A percentile compares a stretch with the other conserved stretches of the same genome.
Evolutionary conservation across 2,113 vertebrate species (phyloP).

Genomic region (Pipra filicauda): DNA sequence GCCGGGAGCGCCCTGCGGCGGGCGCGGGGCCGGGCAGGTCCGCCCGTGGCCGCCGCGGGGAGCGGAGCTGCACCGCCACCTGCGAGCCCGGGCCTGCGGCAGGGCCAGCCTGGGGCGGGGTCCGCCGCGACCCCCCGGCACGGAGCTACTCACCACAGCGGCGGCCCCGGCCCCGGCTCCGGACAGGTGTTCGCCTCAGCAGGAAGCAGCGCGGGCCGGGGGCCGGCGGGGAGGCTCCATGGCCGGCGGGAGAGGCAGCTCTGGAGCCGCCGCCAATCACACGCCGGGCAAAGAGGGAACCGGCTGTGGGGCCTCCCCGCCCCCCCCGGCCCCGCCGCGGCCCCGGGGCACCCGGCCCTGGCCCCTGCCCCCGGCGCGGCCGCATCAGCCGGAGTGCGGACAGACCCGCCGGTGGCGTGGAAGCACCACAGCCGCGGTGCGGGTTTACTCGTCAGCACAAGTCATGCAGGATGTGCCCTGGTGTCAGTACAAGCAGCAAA

Average conservation of each 20-base stretch:
- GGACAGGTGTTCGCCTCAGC: neutral
- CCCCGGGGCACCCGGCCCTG: neutral
- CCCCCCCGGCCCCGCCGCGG: neutral
- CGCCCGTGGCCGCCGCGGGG: neutral
- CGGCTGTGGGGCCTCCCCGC: neutral
- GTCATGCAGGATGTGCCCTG: neutral
- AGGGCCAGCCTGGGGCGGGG: neutral
- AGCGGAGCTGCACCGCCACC: neutral
- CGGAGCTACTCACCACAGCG: neutral
- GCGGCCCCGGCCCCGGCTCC: neutral
- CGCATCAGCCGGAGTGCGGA: neutral
- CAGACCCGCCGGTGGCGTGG: rapidly evolving
- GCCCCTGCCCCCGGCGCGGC: neutral
- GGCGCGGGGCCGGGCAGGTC: too few relatives aligned
- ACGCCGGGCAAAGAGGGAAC: conserved; percentile 11
- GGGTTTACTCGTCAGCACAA: neutral
- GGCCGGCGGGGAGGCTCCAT: neutral
- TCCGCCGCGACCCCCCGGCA: neutral
- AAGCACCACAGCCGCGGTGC: rapidly evolving
- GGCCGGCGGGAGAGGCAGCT: conserved; percentile 5
- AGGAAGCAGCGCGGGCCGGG: neutral
- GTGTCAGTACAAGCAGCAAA: neutral
- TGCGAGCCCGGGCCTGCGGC: neutral
- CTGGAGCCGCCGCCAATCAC: conserved; percentile 21
- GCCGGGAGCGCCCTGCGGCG: too few relatives aligned